Conservation (phyloP, 1,140 invertebrate species). For the Euwallacea similis region DNA sequence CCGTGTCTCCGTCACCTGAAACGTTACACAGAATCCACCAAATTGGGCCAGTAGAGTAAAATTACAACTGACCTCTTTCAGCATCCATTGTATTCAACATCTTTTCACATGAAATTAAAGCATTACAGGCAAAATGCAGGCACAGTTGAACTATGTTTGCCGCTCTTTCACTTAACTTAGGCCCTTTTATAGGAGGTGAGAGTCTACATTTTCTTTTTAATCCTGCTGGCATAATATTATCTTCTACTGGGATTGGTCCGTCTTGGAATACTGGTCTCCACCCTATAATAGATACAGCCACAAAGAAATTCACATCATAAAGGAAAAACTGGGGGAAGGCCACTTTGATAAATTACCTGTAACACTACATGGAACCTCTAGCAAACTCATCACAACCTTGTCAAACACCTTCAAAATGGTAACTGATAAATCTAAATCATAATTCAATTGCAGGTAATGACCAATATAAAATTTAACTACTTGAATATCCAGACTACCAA, state of each 20-base stretch:
- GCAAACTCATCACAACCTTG: slow-evolving; percentile 50
- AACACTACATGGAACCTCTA: slow-evolving; percentile 55
- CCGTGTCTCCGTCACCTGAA: slow-evolving; percentile 64
- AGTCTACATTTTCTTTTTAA: slow-evolving; percentile 34
- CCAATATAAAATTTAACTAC: slow-evolving; percentile 60
- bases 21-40: neutral
- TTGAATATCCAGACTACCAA: slow-evolving; percentile 51
- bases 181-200: slow-evolving; percentile 45
- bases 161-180: slow-evolving; percentile 44
- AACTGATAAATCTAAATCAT: slow-evolving; percentile 67
- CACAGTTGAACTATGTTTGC: slow-evolving; percentile 50
- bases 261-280: slow-evolving; percentile 34
- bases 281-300: slow-evolving; percentile 12
- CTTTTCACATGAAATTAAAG: slow-evolving; percentile 58
- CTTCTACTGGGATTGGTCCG: neutral
- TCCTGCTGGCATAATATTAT: slow-evolving; percentile 23
- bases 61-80: slow-evolving; percentile 54
- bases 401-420: slow-evolving; percentile 60
- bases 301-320: too few species aligned
- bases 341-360: slow-evolving; percentile 47
- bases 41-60: slow-evolving; percentile 7
- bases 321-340: too few species aligned
- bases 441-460: slow-evolving; percentile 42
- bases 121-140: slow-evolving; percentile 57
- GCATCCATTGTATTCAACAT: slow-evolving; percentile 66